phyloP scores from a whole-genome alignment of 2,797 vertebrate genomes.

The Muscicapa comitata region DNA sequence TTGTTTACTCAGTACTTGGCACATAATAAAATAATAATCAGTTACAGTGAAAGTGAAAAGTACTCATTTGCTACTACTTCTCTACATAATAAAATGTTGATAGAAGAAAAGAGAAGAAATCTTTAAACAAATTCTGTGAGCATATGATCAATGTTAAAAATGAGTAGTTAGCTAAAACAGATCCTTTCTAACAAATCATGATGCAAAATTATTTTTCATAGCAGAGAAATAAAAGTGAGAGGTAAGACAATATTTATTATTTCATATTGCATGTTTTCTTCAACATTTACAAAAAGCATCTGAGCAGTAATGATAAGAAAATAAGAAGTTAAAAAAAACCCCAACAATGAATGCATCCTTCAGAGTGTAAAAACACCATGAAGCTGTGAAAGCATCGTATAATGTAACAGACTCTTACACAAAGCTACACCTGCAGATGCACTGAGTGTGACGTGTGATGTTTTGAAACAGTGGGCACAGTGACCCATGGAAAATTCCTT shows the following conservation, averaged over 20 bases:
- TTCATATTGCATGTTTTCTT: neutral
- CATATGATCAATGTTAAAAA: neutral
- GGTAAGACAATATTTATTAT: neutral
- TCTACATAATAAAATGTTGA: neutral
- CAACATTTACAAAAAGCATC: neutral
- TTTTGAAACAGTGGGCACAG: neutral
- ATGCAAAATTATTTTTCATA: neutral
- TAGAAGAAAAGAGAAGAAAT: neutral
- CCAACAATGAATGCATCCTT: neutral
- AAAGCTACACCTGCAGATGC: neutral
- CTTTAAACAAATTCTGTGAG: neutral
- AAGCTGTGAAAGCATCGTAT: neutral
- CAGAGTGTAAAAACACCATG: neutral
- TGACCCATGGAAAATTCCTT: neutral
- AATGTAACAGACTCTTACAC: neutral
- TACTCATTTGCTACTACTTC: neutral
- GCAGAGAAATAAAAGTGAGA: neutral
- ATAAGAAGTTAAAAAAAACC: neutral
- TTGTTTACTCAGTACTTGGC: neutral
- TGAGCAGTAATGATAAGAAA: neutral
- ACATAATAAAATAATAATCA: neutral
- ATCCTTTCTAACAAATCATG: neutral
- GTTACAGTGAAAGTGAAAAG: neutral
- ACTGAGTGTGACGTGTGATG: neutral
- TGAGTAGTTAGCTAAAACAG: neutral